Base-by-base conservation (phyloP, 2,113 vertebrate genomes). In the Chaenogobius annularis region DNA sequence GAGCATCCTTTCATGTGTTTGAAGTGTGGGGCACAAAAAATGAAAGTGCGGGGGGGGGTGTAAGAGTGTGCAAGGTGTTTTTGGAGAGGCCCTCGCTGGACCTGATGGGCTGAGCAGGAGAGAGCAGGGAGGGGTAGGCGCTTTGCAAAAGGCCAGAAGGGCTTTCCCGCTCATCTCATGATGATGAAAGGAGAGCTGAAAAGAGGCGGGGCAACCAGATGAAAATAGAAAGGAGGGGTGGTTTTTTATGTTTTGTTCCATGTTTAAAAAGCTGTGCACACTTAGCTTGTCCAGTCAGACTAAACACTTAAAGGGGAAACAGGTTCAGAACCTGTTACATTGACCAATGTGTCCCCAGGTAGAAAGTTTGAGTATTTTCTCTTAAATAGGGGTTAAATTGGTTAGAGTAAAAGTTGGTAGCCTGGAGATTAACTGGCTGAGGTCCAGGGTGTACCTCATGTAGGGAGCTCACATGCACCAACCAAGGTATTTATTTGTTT, bases 1-100 rank as follows among this genome's bases (percentile, higher is more conserved):
- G 90, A 93, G 92, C 89, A 85, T 87, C 90, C 92, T 94, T 94
- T 94, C 92, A 93, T 92, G 91, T 92, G 89, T 94, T 94, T 94
- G 92, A 94, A 94, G 92, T 91, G 88, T 79, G 83, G 90, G 87
- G 87, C 87, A 90, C 89, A 88, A 87, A 89, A 92, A 94, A 93
- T 93, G 89, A 93, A 93, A 93, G 87, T 85, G 90, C 85, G 82
- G 84, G 71, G 79, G n/a, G 85, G 83, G 83, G 77, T 77, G 72
- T 73, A 61, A 71, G 61, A 70, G 67, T 75, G 83, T 70, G 82
- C 77, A 80, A 86, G 78, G 76, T 89, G 86, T 83, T 87, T 77
- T 87, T 84, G 81, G 87, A 86, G 85, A 72, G 76, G 83, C 70
- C 86, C 82, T 88, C 82, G 72, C 83, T 70, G 82, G 85, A 88